Evolutionary conservation across 2,888 invertebrate species (phyloP).

Genomic region (Clepsis dumicolana): DNA sequence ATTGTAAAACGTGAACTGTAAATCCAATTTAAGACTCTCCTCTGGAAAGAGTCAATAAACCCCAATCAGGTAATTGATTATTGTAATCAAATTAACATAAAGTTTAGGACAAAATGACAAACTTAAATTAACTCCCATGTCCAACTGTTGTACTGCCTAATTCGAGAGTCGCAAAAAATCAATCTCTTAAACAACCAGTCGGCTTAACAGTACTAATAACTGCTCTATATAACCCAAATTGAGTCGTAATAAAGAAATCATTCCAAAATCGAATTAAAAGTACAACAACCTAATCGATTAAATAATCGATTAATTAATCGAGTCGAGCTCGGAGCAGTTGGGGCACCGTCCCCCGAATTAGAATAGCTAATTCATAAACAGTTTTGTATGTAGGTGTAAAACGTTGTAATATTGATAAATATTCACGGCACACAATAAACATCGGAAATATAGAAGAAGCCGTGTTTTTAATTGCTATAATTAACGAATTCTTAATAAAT

Average conservation of each 20-base stretch:
- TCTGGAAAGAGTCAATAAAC: slow-evolving; percentile 1
- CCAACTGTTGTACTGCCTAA: slow-evolving; percentile 21
- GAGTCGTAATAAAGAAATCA: slow-evolving; percentile 42
- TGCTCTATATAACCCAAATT: slow-evolving; percentile 30
- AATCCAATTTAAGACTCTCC: neutral
- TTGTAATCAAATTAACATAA: slow-evolving; percentile 29
- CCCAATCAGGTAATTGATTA: slow-evolving; percentile 7
- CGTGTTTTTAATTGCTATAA: slow-evolving; percentile 47
- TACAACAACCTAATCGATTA: slow-evolving; percentile 49
- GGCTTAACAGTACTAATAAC: slow-evolving; percentile 24
- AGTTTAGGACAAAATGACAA: slow-evolving; percentile 31
- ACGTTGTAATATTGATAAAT: slow-evolving; percentile 44
- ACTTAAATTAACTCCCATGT: slow-evolving; percentile 19
- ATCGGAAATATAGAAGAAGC: slow-evolving; percentile 43
- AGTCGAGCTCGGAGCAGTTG: slow-evolving; percentile 58
- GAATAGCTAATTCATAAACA: slow-evolving; percentile 42
- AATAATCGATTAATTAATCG: slow-evolving; percentile 71
- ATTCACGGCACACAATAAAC: slow-evolving; percentile 45
- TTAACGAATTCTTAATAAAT: slow-evolving; percentile 47
- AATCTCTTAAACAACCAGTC: slow-evolving; percentile 17
- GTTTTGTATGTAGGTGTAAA: slow-evolving; percentile 43
- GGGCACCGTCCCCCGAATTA: slow-evolving; percentile 62
- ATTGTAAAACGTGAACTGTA: too few relatives aligned
- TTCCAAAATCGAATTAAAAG: slow-evolving; percentile 44
- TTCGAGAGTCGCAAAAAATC: slow-evolving; percentile 15